Evolutionary conservation across 2,888 invertebrate species (phyloP), one percentile per base, ranked within the genome.

Genomic region (Patella pellucida): DNA sequence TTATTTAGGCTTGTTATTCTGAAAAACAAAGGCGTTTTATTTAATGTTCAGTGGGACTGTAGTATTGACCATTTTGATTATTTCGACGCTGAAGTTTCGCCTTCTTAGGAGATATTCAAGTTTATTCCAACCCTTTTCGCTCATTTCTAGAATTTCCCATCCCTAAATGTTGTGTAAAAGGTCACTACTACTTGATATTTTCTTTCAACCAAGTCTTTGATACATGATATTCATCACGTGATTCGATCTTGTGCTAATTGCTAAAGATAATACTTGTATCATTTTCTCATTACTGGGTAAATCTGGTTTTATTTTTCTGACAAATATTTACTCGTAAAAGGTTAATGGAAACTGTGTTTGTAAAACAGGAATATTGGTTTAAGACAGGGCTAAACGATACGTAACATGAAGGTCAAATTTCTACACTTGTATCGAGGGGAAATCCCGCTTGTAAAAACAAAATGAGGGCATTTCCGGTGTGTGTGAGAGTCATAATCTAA

Each of bases 401-500:
- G 41, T 41, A 41, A 41, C 41, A 41, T 41, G 41, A 41, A 41
- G 62, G 62, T 62, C 62, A 62, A 62, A 62, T 62, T 19, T 62
- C 62, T 62, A 23, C 19, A 23, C 62, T 19, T 19, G 62, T 41
- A 41, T 41, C 41, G 41, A 23, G 11, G 62, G 23, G 62, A 62
- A 19, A n/a, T 19, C 14, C 62, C 19, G 19, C 62, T 23, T 23
- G 7, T 23, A 62, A 23, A 62, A 19, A 19, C 62, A 62, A 62
- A 62, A 19, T n/a, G 62, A 23, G 23, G 19, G 19, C 19, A 62
- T 62, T 62, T 62, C 62, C 62, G 62, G 62, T 62, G 19, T 62
- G 62, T 62, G 62, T 62, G 23, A 62, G 23, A 62, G 62, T 62
- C 62, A 23, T 62, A 62, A 62, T 62, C 23, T 62, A 62, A 62